Evolutionary conservation across 2,113 vertebrate species (phyloP).

Genomic region (Antigone vipio): DNA sequence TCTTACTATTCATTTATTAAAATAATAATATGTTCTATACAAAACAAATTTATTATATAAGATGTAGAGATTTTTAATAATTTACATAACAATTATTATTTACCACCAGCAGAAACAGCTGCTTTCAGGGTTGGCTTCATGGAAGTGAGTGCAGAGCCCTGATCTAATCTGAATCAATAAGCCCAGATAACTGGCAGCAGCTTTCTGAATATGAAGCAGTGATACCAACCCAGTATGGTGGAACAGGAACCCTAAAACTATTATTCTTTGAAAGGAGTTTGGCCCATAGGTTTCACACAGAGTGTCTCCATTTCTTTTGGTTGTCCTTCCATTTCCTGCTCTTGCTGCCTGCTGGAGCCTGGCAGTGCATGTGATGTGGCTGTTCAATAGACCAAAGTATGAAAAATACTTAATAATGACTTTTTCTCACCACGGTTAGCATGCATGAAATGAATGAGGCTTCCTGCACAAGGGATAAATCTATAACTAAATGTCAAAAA

Average conservation of each 20-base stretch:
- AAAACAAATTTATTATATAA: not conserved
- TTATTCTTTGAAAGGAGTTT: not conserved
- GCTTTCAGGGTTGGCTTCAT: not conserved
- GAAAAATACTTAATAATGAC: slow-evolving; percentile 55
- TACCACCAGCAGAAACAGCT: not conserved
- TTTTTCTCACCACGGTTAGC: slow-evolving; percentile 51
- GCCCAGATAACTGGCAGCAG: not conserved
- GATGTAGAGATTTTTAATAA: not conserved
- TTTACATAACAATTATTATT: fast-evolving
- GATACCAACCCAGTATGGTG: not conserved
- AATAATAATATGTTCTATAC: not conserved
- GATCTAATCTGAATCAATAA: not conserved
- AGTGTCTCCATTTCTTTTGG: not conserved
- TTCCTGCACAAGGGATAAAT: slow-evolving; percentile 52
- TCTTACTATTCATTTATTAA: not conserved
- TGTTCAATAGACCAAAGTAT: slow-evolving; percentile 19
- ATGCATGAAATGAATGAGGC: slow-evolving; percentile 46
- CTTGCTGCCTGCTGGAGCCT: not conserved
- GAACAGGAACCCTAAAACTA: not conserved
- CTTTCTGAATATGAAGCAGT: not conserved
- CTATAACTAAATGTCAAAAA: slow-evolving; percentile 71
- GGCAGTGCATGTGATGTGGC: not conserved
- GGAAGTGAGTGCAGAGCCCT: not conserved
- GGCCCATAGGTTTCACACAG: not conserved
- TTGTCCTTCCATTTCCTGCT: not conserved